These are phyloP conservation scores for Drosophila pruinosa DNA, from an alignment of 1,140 invertebrate species.

Conservation along the genomic window DNA sequence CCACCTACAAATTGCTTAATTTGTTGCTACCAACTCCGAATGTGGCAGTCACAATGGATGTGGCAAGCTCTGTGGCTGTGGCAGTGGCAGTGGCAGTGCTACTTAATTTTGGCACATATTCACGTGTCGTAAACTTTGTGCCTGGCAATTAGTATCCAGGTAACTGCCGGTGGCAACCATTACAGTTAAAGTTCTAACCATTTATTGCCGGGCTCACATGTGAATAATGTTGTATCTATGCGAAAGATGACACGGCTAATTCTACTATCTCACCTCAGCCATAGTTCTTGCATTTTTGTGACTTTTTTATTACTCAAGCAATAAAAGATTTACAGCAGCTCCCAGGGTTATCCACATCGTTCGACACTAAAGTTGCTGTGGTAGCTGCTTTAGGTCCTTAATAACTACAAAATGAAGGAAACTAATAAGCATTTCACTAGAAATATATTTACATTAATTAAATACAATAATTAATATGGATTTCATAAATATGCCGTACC, in stretches of 20 bases:
- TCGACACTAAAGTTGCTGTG: neutral
- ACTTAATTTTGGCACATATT: slow-evolving; percentile 48
- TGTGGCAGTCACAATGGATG: neutral
- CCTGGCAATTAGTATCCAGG: slow-evolving; percentile 43
- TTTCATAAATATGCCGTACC: too few relatives aligned
- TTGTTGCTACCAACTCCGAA: slow-evolving; percentile 34
- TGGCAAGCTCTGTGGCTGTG: neutral
- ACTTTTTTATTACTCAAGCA: slow-evolving; percentile 16
- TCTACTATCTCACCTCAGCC: neutral
- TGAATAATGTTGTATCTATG: neutral
- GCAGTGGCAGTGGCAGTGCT: slow-evolving; percentile 5
- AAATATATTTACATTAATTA: too few relatives aligned
- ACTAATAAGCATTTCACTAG: too few relatives aligned
- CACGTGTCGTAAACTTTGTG: slow-evolving; percentile 44
- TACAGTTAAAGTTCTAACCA: slow-evolving; percentile 23
- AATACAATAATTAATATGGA: too few relatives aligned
- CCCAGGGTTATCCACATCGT: neutral
- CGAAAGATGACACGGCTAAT: neutral
- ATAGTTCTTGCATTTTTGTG: neutral
- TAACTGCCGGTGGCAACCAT: slow-evolving; percentile 25
- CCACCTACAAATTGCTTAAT: slow-evolving; percentile 48
- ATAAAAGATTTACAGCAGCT: slow-evolving; percentile 37
- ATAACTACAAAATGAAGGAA: too few relatives aligned
- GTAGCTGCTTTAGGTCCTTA: neutral
- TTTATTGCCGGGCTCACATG: neutral